Percentiles rank a stretch among this genome's conserved stretches.
These are phyloP conservation scores for Sprattus sprattus DNA, from an alignment of 2,113 vertebrate species.

Conservation along the genomic window DNA sequence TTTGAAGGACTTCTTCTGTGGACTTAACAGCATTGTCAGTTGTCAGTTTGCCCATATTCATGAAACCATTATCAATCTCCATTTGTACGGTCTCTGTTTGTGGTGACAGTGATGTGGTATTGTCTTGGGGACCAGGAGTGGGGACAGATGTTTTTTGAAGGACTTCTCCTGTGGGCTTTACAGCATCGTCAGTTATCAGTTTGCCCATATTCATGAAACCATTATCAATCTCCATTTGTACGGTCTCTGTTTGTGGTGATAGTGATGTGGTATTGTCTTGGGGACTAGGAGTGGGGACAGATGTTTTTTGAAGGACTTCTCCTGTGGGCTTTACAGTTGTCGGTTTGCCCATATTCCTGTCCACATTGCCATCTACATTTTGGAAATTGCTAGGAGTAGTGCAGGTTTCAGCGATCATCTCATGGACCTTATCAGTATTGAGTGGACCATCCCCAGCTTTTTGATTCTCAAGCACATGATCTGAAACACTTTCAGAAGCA, in stretches of 20 bases:
- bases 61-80: background rate
- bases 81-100: background rate
- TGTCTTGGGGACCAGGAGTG: background rate
- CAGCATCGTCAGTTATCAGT: background rate
- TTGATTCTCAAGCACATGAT: background rate
- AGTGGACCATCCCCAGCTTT: background rate
- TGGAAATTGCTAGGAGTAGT: background rate
- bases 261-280: background rate
- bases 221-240: background rate
- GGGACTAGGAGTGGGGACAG: background rate
- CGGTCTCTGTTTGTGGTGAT: background rate
- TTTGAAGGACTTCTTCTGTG: background rate
- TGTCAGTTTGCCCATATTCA: background rate
- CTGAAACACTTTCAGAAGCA: background rate
- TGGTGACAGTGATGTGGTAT: background rate
- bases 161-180: background rate
- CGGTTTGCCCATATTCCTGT: background rate
- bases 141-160: background rate
- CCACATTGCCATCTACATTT: background rate
- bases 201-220: background rate
- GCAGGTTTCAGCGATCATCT: background rate
- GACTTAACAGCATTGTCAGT: background rate
- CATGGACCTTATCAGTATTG: background rate
- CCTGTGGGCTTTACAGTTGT: background rate
- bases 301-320: background rate